Evolutionary conservation across 1,140 invertebrate genomes (phyloP).

Genomic region (Catajapyx aquilonaris): DNA sequence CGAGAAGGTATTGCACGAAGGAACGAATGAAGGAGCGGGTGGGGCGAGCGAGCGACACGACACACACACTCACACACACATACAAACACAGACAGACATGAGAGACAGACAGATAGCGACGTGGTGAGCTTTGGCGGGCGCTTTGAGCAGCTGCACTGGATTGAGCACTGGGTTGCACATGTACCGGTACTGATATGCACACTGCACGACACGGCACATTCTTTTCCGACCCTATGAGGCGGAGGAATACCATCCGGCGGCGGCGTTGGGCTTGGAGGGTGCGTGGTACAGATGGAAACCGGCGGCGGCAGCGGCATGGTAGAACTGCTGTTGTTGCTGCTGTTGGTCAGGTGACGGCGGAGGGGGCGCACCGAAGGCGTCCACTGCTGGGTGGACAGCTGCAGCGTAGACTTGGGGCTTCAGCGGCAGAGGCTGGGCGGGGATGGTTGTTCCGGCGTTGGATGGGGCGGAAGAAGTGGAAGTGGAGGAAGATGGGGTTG

Average conservation of each 20-base stretch:
- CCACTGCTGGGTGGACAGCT: slow-evolving; percentile 22
- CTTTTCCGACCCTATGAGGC: slow-evolving; percentile 52
- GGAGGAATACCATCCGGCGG: slow-evolving; percentile 52
- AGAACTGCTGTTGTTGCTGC: slow-evolving; percentile 61
- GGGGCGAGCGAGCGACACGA: no score
- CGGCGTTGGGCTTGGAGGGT: slow-evolving; percentile 26
- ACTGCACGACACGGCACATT: no score
- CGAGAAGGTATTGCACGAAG: no score
- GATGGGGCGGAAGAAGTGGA: no score
- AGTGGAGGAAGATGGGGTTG: neutral
- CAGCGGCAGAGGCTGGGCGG: slow-evolving; percentile 51
- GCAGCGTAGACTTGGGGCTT: slow-evolving; percentile 77
- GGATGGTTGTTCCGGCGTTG: slow-evolving; percentile 23
- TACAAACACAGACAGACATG: no score
- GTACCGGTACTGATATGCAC: no score
- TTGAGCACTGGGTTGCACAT: no score
- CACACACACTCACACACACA: no score
- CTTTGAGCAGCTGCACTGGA: no score
- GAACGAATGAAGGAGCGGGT: no score
- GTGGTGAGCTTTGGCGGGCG: no score
- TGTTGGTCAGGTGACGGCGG: slow-evolving; percentile 23
- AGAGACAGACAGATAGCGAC: no score
- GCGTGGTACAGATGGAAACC: slow-evolving; percentile 78
- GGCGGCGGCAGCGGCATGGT: slow-evolving; percentile 38
- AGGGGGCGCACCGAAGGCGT: slow-evolving; percentile 23